Base-by-base conservation (phyloP, 2,797 vertebrate genomes). In the Epinephelus awoara region DNA sequence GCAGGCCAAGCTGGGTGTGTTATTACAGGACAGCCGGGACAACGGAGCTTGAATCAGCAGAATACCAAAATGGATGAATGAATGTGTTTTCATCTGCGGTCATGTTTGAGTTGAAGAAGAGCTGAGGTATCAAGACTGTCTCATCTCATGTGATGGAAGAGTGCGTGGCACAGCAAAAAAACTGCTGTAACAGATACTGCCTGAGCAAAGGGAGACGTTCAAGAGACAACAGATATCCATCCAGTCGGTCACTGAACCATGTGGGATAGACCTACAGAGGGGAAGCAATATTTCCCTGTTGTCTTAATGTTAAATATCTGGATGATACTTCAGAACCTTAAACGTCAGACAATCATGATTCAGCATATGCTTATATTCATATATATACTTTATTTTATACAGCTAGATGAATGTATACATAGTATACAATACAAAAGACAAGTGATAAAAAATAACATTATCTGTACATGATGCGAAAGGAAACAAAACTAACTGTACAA, bases 361-460 rank as follows among this genome's bases (percentile, higher is more conserved):
- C 77, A 85, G 61, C 65, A 82, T 44, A 42, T 51, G 18, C 9
- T 71, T 51, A 54, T 72, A 75, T 74, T 76, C 77, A 75, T 79
- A 78, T 75, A 79, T 89, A 72, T 88, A 83, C 79, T 91, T 91
- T 91, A 89, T 91, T 91, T 87, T 68, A 84, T 89, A 91, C 84
- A 91, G 72, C 85, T 90, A 84, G 77, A 90, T 92, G 62, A 85
- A 86, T 94, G 96, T 97, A 98, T 98, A 98, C 97, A 98, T 95
- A 96, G 97, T 98, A 98, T 98, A 98, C 97, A 97, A 90, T 90
- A 87, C 84, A 92, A 80, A 81, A 77, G 13, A 86, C 92, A 95
- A 91, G 88, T 94, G 85, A 90, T 75, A 88, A 88, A 72, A 75
- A 93, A 92, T 85, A 91, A 84, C 65, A 94, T 90, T 91, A 90